A percentile compares a stretch with the other conserved stretches of the same genome.
phyloP scores from a whole-genome alignment of 2,113 vertebrate species.

The Trochalopteron elliotii region DNA sequence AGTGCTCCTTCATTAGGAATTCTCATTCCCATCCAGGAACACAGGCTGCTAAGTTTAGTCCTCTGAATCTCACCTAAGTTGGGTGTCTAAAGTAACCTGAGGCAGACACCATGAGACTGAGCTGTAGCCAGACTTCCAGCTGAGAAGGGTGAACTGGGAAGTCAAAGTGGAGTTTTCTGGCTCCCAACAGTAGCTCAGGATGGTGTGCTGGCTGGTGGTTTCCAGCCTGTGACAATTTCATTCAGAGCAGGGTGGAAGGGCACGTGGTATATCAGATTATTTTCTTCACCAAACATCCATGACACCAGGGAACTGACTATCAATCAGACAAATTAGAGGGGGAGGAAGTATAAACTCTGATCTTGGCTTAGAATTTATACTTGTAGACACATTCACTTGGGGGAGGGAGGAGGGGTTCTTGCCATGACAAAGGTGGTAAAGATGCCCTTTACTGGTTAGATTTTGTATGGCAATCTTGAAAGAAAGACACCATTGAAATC shows the following conservation, averaged over 20 bases:
- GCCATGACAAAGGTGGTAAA: conserved; percentile 63
- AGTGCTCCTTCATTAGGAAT: neutral
- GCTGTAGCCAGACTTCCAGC: neutral
- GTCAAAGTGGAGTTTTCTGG: neutral
- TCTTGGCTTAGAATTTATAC: conserved; percentile 41
- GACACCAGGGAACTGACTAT: conserved; percentile 12
- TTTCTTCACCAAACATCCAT: conserved; percentile 27
- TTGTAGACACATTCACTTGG: conserved; percentile 13
- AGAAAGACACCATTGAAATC: conserved; percentile 70
- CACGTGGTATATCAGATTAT: neutral
- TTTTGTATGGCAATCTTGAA: conserved; percentile 65
- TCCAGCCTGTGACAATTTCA: neutral
- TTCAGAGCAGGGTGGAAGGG: neutral
- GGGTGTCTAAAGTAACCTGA: neutral
- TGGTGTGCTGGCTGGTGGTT: neutral
- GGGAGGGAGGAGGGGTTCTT: neutral
- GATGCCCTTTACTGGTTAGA: conserved; percentile 10
- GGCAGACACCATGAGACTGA: neutral
- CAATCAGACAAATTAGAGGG: conserved; percentile 36
- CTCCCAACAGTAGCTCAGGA: neutral
- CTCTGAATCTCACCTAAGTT: neutral
- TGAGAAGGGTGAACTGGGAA: neutral
- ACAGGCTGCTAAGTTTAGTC: neutral
- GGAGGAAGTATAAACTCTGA: conserved; percentile 40
- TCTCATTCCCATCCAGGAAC: neutral